Base-by-base conservation (phyloP, 1,140 invertebrate species). In the Drosophila ohnishii region DNA sequence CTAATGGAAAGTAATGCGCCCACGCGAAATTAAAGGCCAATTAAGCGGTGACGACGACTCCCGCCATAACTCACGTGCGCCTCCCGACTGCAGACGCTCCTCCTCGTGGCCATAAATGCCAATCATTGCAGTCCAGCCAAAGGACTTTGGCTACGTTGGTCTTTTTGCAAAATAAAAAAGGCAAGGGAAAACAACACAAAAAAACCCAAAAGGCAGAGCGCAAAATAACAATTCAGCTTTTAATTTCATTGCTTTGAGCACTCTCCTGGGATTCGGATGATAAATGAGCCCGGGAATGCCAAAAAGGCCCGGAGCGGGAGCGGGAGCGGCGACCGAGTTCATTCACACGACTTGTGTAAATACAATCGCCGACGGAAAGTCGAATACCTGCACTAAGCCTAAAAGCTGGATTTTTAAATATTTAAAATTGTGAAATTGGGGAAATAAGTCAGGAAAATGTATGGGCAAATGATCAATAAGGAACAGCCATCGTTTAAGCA, bases 191-290 rank as follows among this genome's bases (percentile, higher is more conserved):
- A n/a, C 37, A 28, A 10, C 37, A 19, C 50, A 35, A 16, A 47
- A 16, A 61, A 9, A 39, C 37, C 22, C 51, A 53, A 64, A 62
- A 69, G 51, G 45, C 39, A 77, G 44, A 63, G 35, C 39, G 69
- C 16, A 62, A 72, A 80, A 80, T 80, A 81, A 81, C 78, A 80
- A 81, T 81, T 81, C 73, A 80, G 78, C 78, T 81, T 80, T 81
- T 81, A 81, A 81, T 81, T 81, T 81, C 78, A 81, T 81, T 80
- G 78, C 78, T 62, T 80, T 80, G 78, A 81, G 78, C 69, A 80
- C 78, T 81, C 78, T 80, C 78, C 53, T 76, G 78, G 78, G 78
- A 80, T 62, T 81, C 66, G 66, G 62, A 81, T 81, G 78, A 81
- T 81, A 80, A 80, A 81, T 81, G 78, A 67, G 39, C 51, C 56